Percentiles rank a stretch among this genome's conserved stretches.
Evolutionary conservation across 1,140 invertebrate species (phyloP).

Genomic region (Drosophila busckii): DNA sequence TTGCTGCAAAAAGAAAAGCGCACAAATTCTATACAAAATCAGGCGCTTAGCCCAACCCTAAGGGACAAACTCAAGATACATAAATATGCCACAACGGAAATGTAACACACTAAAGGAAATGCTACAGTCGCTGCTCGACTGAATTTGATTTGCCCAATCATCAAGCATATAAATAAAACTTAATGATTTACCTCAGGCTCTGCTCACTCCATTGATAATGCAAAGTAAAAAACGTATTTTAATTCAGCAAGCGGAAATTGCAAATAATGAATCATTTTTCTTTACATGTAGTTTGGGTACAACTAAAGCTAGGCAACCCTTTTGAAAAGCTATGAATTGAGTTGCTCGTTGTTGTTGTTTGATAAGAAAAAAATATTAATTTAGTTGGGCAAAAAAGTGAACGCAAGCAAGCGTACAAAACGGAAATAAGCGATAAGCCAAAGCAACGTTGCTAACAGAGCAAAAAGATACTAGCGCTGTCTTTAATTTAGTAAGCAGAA

Average conservation of each 20-base stretch:
- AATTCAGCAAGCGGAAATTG: slow-evolving; percentile 35
- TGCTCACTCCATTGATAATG: background rate
- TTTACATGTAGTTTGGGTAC: slow-evolving; percentile 24
- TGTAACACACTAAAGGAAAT: slow-evolving; percentile 57
- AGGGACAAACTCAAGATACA: slow-evolving; percentile 20
- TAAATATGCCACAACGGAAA: slow-evolving; percentile 59
- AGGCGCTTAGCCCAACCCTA: slow-evolving; percentile 2
- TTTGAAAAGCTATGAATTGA: too few species aligned
- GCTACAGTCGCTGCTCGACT: slow-evolving; percentile 48
- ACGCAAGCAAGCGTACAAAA: too few species aligned
- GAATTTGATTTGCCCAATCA: slow-evolving; percentile 50
- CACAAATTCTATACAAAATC: background rate
- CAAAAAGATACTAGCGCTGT: too few species aligned
- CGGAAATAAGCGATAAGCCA: too few species aligned
- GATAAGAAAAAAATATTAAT: too few species aligned
- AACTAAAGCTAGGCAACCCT: too few species aligned
- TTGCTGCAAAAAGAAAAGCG: slow-evolving; percentile 28
- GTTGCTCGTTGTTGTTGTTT: too few species aligned
- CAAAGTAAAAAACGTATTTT: slow-evolving; percentile 16
- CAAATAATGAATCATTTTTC: slow-evolving; percentile 45
- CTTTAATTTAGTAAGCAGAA: too few species aligned
- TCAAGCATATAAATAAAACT: background rate
- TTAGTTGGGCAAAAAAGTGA: too few species aligned
- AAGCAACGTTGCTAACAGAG: too few species aligned
- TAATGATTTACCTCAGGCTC: slow-evolving; percentile 1